phyloP scores from a whole-genome alignment of 2,113 vertebrate genomes.

The Pituophis catenifer region DNA sequence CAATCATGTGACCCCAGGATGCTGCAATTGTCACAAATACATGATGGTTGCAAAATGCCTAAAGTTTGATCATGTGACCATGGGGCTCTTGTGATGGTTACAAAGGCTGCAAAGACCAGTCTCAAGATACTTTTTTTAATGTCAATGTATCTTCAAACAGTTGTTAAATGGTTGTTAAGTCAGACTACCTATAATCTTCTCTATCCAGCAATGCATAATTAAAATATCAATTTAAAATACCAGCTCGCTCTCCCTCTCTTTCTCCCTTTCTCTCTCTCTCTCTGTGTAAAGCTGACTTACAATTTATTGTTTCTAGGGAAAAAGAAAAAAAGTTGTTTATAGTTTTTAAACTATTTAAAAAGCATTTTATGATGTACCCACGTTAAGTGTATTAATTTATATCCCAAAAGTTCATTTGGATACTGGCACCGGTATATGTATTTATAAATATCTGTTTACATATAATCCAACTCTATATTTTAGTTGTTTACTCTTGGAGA shows the following conservation, averaged over 20 bases:
- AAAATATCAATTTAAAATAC: background rate
- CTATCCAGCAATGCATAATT: background rate
- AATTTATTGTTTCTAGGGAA: background rate
- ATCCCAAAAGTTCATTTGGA: background rate
- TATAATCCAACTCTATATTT: background rate
- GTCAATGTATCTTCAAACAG: background rate
- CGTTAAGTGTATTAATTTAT: background rate
- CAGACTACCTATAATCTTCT: background rate
- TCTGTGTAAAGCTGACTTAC: background rate
- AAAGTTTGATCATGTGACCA: background rate
- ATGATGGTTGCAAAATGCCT: background rate
- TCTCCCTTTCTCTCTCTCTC: background rate
- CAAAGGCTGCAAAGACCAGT: background rate
- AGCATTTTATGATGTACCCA: background rate
- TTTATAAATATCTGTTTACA: background rate
- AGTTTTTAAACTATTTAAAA: background rate
- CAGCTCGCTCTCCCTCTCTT: background rate
- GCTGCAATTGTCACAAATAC: background rate
- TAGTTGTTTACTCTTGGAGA: background rate
- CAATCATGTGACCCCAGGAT: background rate
- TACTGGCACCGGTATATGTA: background rate
- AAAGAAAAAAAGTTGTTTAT: background rate
- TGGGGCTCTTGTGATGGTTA: background rate
- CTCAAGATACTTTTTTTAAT: background rate
- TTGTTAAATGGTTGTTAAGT: background rate